Evolutionary conservation across 2,113 vertebrate genomes (phyloP).

Genomic region (Ochotona curzoniae): DNA sequence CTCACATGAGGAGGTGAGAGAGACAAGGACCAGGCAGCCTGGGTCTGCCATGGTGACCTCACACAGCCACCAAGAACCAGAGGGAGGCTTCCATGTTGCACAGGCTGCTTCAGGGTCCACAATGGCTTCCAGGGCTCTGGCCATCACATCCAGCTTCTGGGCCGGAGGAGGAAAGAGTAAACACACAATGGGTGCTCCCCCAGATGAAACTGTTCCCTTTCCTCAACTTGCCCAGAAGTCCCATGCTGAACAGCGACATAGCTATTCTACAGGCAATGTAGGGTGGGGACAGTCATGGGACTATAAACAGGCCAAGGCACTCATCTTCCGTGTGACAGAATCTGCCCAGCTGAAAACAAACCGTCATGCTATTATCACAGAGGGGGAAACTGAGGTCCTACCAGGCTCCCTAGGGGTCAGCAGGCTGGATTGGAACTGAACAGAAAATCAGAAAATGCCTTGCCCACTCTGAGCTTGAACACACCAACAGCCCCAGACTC

Average conservation of each 20-base stretch:
- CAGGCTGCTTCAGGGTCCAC: not conserved
- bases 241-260: not conserved
- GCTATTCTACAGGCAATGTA: not conserved
- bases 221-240: not conserved
- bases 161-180: not conserved
- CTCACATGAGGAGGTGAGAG: not conserved
- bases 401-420: not conserved
- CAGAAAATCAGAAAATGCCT: not conserved
- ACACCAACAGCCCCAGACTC: not conserved
- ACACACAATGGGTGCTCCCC: not conserved
- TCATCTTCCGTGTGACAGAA: not conserved
- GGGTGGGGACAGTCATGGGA: not conserved
- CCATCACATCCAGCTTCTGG: not conserved
- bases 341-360: not conserved
- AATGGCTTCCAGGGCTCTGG: not conserved
- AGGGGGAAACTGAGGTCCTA: not conserved
- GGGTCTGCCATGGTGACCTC: not conserved
- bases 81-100: not conserved
- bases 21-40: not conserved
- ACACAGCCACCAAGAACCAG: not conserved
- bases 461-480: not conserved
- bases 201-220: not conserved
- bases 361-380: not conserved
- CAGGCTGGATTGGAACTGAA: not conserved
- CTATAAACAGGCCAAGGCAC: not conserved